phyloP scores from a whole-genome alignment of 92 coral and sea anemone genomes.

The Desmophyllum pertusum region DNA sequence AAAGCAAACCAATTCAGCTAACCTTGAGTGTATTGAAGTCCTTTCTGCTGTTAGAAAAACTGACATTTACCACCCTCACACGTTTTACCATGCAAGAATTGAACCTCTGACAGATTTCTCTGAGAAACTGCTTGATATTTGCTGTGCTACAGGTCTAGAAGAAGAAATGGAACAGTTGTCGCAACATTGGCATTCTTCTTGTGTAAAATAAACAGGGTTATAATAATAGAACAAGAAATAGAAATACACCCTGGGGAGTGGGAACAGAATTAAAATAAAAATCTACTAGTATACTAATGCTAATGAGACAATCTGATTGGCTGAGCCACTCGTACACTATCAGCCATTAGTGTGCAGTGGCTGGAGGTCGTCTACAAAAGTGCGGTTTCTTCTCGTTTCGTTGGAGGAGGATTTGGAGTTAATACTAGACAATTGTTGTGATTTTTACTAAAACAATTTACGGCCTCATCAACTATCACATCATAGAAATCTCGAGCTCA shows the following conservation, averaged over 20 bases:
- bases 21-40: slow-evolving; percentile 30
- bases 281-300: no score
- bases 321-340: no score
- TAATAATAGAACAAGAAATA: neutral
- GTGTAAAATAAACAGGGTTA: neutral
- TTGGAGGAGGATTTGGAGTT: no score
- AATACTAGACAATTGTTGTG: no score
- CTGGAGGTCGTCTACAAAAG: no score
- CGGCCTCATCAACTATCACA: no score
- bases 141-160: slow-evolving; percentile 4
- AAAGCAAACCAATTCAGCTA: neutral
- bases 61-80: slow-evolving; percentile 18
- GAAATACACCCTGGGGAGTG: neutral
- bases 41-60: slow-evolving; percentile 8
- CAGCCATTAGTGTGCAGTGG: no score
- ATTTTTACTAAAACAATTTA: no score
- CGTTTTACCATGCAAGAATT: neutral
- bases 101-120: neutral
- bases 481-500: no score
- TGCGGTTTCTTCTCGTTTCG: no score
- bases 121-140: neutral
- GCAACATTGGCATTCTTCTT: neutral
- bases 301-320: no score
- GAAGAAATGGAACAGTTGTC: neutral
- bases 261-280: no score